A percentile compares a stretch with the other conserved stretches of the same genome.
phyloP scores from a whole-genome alignment of 2,888 invertebrate genomes.

The Melinopterus prodromus region DNA sequence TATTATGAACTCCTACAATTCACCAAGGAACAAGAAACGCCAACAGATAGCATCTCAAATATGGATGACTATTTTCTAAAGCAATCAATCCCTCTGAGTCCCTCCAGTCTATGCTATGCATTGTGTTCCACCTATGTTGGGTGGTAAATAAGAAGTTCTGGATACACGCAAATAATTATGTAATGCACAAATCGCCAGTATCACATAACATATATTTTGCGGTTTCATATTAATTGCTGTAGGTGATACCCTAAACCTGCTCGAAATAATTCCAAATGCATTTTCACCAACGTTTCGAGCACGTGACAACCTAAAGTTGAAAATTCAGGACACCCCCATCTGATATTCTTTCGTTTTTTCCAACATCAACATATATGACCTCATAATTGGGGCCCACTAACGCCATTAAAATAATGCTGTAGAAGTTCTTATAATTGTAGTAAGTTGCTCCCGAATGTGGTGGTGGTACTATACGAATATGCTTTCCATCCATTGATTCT shows the following conservation, averaged over 20 bases:
- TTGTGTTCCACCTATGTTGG: neutral
- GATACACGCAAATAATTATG: slow-evolving; percentile 13
- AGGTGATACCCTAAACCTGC: neutral
- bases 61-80: too few species aligned
- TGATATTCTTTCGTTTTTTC: slow-evolving; percentile 22
- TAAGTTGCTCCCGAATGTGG: slow-evolving; percentile 25
- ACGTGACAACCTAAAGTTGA: slow-evolving; percentile 40
- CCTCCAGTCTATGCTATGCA: neutral
- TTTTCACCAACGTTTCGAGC: neutral
- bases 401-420: slow-evolving; percentile 26
- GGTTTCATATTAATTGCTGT: slow-evolving; percentile 11
- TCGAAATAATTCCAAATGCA: neutral
- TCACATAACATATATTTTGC: neutral
- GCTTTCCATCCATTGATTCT: slow-evolving; percentile 20
- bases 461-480: slow-evolving; percentile 13
- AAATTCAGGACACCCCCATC: slow-evolving; percentile 15
- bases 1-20: too few species aligned
- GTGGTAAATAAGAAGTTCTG: too few species aligned
- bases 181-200: slow-evolving; percentile 11
- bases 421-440: slow-evolving; percentile 22
- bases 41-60: too few species aligned
- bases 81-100: neutral
- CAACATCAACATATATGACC: slow-evolving; percentile 19
- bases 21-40: too few species aligned
- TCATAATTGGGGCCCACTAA: slow-evolving; percentile 20